Conservation (phyloP, 2,888 invertebrate genomes). For the Drymonia ruficornis region DNA sequence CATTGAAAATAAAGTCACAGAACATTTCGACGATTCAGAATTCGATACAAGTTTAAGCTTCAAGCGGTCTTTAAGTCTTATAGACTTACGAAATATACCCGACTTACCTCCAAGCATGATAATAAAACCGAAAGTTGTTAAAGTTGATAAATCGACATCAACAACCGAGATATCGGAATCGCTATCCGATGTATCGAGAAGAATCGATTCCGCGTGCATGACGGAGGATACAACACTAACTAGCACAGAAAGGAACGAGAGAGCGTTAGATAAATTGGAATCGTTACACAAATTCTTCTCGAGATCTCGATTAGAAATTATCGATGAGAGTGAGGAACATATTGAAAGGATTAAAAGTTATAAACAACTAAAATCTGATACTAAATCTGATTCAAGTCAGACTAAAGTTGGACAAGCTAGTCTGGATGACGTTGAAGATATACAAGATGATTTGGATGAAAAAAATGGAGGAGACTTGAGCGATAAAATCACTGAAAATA, state of each 20-base stretch:
- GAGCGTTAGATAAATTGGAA: conserved; percentile 74
- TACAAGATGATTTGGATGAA: conserved; percentile 58
- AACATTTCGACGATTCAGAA: conserved; percentile 62
- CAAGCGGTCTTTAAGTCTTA: conserved; percentile 69
- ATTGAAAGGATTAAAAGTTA: conserved; percentile 45
- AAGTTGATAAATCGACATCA: conserved; percentile 74
- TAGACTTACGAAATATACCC: conserved; percentile 74
- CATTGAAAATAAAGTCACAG: conserved; percentile 66
- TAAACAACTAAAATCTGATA: conserved; percentile 27
- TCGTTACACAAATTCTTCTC: conserved; percentile 76
- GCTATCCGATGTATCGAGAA: conserved; percentile 61
- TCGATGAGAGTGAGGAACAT: conserved; percentile 76
- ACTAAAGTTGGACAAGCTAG: conserved; percentile 69
- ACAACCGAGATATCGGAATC: conserved; percentile 75
- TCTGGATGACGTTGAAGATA: conserved; percentile 75
- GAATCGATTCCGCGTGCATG: conserved; percentile 70
- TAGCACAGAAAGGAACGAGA: conserved; percentile 62
- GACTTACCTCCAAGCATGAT: conserved; percentile 76
- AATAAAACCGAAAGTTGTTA: conserved; percentile 68
- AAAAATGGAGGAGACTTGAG: conserved; percentile 28
- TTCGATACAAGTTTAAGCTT: conserved; percentile 64
- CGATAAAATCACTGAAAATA: conserved; percentile 1
- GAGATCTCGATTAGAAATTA: conserved; percentile 74
- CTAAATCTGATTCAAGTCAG: conserved; percentile 17
- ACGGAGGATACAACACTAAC: conserved; percentile 71